These are phyloP conservation scores for Coboldia fuscipes DNA, from an alignment of 1,140 invertebrate genomes.

Conservation along the genomic window DNA sequence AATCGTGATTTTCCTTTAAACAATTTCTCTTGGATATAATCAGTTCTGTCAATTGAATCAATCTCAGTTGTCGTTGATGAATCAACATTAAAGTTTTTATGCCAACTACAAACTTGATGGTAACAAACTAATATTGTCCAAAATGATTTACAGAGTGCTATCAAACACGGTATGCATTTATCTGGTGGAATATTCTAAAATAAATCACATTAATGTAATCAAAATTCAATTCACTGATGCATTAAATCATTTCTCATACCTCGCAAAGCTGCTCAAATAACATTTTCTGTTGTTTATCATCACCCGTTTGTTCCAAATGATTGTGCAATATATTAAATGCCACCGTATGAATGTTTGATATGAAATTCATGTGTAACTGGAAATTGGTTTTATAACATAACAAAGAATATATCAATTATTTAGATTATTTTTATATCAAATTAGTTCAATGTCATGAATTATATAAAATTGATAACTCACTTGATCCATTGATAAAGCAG, in stretches of 20 bases:
- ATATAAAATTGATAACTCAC: slow-evolving; percentile 3
- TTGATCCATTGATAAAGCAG: slow-evolving; percentile 81
- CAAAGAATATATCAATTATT: not conserved
- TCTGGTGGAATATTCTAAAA: slow-evolving; percentile 36
- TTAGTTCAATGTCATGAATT: not conserved
- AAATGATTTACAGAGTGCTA: slow-evolving; percentile 60
- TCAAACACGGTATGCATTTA: slow-evolving; percentile 58
- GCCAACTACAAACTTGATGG: slow-evolving; percentile 60
- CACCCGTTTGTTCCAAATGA: slow-evolving; percentile 39
- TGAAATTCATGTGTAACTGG: slow-evolving; percentile 82
- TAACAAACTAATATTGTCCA: slow-evolving; percentile 69
- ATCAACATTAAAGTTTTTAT: slow-evolving; percentile 31
- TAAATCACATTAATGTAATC: slow-evolving; percentile 7
- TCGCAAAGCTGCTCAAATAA: slow-evolving; percentile 62
- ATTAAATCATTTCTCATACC: slow-evolving; percentile 13
- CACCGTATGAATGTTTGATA: slow-evolving; percentile 77
- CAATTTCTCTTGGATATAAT: slow-evolving; percentile 74
- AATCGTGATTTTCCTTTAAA: slow-evolving; percentile 64
- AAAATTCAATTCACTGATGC: slow-evolving; percentile 1
- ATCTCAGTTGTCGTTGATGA: slow-evolving; percentile 16
- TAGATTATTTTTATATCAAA: not conserved
- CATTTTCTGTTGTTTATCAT: slow-evolving; percentile 40
- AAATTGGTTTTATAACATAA: slow-evolving; percentile 1
- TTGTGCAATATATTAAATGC: slow-evolving; percentile 55
- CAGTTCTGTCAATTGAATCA: slow-evolving; percentile 23